Percentiles rank a stretch among this genome's conserved stretches.
phyloP scores from a whole-genome alignment of 2,113 vertebrate genomes.

The Hippocampus abdominalis region DNA sequence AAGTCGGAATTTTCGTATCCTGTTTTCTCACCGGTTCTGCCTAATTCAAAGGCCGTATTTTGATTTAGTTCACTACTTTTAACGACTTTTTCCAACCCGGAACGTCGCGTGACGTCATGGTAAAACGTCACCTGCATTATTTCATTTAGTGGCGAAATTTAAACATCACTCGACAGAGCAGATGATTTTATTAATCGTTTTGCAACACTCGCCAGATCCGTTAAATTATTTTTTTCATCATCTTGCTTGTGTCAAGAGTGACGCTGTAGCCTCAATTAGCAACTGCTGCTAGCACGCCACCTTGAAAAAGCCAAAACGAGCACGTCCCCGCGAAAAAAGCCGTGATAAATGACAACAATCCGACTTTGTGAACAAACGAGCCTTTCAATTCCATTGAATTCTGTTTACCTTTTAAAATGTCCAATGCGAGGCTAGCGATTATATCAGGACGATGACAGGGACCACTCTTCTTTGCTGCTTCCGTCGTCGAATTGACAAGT shows the following conservation, averaged over 20 bases:
- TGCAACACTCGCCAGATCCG: too few relatives aligned
- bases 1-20: too few relatives aligned
- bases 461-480: background rate
- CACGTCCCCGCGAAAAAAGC: background rate
- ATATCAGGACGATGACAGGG: background rate
- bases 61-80: too few relatives aligned
- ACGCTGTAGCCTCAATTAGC: background rate
- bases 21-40: too few relatives aligned
- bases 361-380: background rate
- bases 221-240: background rate
- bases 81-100: too few relatives aligned
- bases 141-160: too few relatives aligned
- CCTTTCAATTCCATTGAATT: background rate
- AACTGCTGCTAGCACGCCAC: background rate
- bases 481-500: background rate
- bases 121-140: too few relatives aligned
- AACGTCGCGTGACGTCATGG: too few relatives aligned
- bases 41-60: too few relatives aligned
- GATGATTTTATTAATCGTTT: background rate
- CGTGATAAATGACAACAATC: background rate
- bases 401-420: background rate
- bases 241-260: background rate
- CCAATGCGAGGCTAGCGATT: background rate
- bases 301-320: background rate
- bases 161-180: too few relatives aligned